Percentiles rank a stretch among this genome's conserved stretches.
phyloP scores from a whole-genome alignment of 2,888 invertebrate genomes.

The Habrosyne pyritoides region DNA sequence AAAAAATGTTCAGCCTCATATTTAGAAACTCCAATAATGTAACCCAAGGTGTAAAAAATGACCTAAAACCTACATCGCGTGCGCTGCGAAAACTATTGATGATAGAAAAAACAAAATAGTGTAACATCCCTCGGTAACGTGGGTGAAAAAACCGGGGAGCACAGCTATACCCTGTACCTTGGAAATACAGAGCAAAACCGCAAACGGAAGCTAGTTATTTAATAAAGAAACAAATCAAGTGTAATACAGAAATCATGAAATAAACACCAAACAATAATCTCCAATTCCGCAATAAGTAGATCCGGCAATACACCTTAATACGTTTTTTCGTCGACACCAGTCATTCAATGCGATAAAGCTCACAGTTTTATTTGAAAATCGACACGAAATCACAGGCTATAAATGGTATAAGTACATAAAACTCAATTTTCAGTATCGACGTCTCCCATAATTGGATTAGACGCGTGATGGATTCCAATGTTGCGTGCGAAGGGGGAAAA shows the following conservation, averaged over 20 bases:
- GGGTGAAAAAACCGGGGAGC: too few species aligned
- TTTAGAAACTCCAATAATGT: too few species aligned
- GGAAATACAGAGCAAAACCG: too few species aligned
- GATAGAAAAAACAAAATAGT: too few species aligned
- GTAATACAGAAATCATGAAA: background rate
- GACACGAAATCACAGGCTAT: constrained; percentile 2
- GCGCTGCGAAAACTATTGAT: too few species aligned
- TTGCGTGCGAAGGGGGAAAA: constrained; percentile 10
- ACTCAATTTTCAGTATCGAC: constrained; percentile 5
- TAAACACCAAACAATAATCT: background rate
- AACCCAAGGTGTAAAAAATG: too few species aligned
- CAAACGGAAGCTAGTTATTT: too few species aligned
- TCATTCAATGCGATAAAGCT: constrained; percentile 4
- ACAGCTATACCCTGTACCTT: too few species aligned
- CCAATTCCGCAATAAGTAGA: background rate
- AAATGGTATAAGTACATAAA: constrained; percentile 4
- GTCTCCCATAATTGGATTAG: constrained; percentile 19
- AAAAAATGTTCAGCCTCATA: too few species aligned
- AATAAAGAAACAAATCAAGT: too few species aligned
- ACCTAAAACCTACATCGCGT: too few species aligned
- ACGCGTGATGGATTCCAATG: constrained; percentile 13
- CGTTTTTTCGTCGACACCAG: background rate
- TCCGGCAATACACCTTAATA: background rate
- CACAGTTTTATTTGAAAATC: constrained; percentile 4
- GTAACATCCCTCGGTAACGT: too few species aligned